Base-by-base conservation (phyloP, 2,888 invertebrate species). In the Drosophila rellima region DNA sequence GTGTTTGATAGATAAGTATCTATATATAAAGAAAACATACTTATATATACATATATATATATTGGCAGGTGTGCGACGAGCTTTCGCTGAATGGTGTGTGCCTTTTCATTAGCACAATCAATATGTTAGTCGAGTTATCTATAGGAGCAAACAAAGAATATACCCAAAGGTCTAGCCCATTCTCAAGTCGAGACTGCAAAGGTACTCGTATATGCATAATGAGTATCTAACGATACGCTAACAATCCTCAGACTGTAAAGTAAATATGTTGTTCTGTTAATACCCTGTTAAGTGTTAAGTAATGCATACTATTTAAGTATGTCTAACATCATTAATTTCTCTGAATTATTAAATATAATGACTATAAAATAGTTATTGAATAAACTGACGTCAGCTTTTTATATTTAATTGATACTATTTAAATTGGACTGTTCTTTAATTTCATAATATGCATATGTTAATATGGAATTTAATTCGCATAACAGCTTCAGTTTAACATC, bases 101-200 rank as follows among this genome's bases (percentile, higher is more conserved):
- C 45, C 44, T 50, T 64, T 66, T 74, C 51, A 74, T 70, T 74
- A 71, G 71, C 73, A 63, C 63, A 47, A 63, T 78, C 73, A 60
- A 62, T 45, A 62, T 40, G 39, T 45, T 62, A 37, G 42, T n/a
- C 37, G n/a, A 37, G 37, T 55, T 59, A 47, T 64, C 31, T 54
- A 45, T 37, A 29, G 35, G 45, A 70, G 26, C 39, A 70, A 70
- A 65, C 52, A 70, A 35, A 44, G 37, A 56, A 52, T 56, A 51
- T 31, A 42, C 40, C 66, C 66, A 74, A 78, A 71, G 63, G 71
- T 68, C 62, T 62, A 54, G 31, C 35, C 51, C 18, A 35, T 48
- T 35, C 17, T 42, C 42, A n/a, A 57, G 44, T 51, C 50, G 35
- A 55, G 47, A 37, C 57, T 37, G 13, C n/a, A 17, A 18, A 44